phyloP scores from a whole-genome alignment of 2,888 invertebrate genomes.

The Carpatolechia fugitivella region DNA sequence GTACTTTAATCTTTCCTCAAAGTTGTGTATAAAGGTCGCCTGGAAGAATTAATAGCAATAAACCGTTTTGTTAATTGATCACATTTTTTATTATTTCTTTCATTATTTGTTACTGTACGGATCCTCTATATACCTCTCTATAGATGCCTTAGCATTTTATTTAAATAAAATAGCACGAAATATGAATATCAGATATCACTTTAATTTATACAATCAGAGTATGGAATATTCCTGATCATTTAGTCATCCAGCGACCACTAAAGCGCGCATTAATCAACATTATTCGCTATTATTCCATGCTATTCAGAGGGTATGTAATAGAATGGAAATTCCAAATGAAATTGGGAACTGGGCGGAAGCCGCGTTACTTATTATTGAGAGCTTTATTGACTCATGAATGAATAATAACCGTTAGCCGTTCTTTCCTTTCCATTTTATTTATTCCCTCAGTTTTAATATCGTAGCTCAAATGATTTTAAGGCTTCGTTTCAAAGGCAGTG shows the following conservation, averaged over 20 bases:
- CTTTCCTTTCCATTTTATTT: neutral
- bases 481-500: neutral
- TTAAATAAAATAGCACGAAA: no score
- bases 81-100: no score
- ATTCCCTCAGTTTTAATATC: neutral
- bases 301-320: neutral
- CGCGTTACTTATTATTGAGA: conserved; percentile 9
- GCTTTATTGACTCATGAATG: conserved; percentile 28
- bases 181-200: no score
- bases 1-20: no score
- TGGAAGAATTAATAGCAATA: no score
- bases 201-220: no score
- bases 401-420: conserved; percentile 20
- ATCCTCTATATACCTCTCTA: no score
- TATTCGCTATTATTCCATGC: neutral
- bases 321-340: neutral
- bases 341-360: neutral
- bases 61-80: no score
- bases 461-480: neutral
- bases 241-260: neutral
- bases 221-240: neutral
- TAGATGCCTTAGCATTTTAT: no score
- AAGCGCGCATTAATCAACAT: neutral
- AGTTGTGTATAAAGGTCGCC: no score
- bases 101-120: no score